These are phyloP conservation scores for Salminus brasiliensis DNA, from an alignment of 2,113 vertebrate species.

Conservation along the genomic window DNA sequence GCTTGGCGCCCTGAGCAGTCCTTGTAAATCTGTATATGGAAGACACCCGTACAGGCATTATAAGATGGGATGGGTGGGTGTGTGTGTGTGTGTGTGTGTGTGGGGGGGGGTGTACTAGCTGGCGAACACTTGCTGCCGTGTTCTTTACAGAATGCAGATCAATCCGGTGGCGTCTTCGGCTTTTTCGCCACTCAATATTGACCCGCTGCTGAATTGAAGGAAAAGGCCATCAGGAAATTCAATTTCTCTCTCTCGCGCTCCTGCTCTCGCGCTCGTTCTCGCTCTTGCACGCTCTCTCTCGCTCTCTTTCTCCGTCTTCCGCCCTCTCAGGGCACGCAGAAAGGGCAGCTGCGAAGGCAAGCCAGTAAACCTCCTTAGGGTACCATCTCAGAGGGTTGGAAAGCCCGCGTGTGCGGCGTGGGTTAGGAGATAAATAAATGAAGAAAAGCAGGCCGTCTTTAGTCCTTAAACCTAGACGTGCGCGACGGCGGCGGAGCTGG, in stretches of 20 bases:
- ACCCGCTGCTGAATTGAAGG: conserved; percentile 33
- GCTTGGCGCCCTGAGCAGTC: neutral
- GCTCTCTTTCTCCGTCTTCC: neutral
- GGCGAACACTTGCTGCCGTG: neutral
- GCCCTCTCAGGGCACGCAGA: neutral
- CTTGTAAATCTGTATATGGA: conserved; percentile 6
- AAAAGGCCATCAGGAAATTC: conserved; percentile 42
- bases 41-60: neutral
- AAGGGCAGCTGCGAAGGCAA: conserved; percentile 12
- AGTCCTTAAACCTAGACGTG: neutral
- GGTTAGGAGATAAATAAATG: neutral
- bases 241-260: conserved; percentile 31
- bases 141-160: conserved; percentile 41
- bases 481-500: neutral
- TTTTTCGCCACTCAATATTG: conserved; percentile 40
- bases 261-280: conserved; percentile 21
- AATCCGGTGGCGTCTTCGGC: conserved; percentile 16
- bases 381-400: conserved; percentile 12
- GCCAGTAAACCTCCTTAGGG: conserved; percentile 30
- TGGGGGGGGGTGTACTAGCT: neutral
- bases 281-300: conserved; percentile 13
- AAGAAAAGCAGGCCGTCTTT: neutral
- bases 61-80: too few relatives aligned
- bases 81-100: too few relatives aligned
- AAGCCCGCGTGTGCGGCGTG: neutral